Evolutionary conservation across 2,797 vertebrate species (phyloP), one percentile per base, ranked within the genome.

Genomic region (Nannoperca australis): DNA sequence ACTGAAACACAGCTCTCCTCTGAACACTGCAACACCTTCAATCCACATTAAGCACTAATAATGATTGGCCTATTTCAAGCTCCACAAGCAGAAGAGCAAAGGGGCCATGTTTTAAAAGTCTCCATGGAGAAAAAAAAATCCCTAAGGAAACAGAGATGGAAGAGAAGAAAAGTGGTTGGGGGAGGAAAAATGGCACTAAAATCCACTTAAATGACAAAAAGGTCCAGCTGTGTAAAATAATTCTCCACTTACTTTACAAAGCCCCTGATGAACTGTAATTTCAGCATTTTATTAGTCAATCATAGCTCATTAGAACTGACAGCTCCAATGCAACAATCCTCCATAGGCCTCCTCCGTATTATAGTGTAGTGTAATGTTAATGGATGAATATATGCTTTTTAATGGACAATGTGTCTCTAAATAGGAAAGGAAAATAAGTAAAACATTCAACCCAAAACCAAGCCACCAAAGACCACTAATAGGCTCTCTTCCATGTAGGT

Each of bases 401-500:
- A 54, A 55, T 4, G 70, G 34, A 80, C 30, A 2, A 12, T 45
- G 20, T 15, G 6, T 45, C 54, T 73, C 49, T 24, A 20, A 36
- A 73, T 58, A 4, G 62, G 32, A 24, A 24, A 45, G 15, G 20
- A 11, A 50, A 85, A 73, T n/a, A 20, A 38, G 30, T 58, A 44
- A 44, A 86, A 67, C 49, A 15, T 7, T 76, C 1, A 54, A 73
- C 18, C 36, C 30, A 22, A 50, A 70, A 38, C 18, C 58, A 72
- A 76, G 78, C 60, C 69, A 69, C 30, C 30, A 70, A 56, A 69
- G 32, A 80, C 76, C 50, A 73, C 74, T 73, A 84, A 89, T 59
- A 77, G 63, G 11, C 70, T 62, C 2, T 74, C 24, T 60, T 49
- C 70, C 63, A 66, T 40, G 65, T 55, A 78, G 78, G 44, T 82